Evolutionary conservation across 2,888 invertebrate species (phyloP).

Genomic region (Stenodera caucasica): DNA sequence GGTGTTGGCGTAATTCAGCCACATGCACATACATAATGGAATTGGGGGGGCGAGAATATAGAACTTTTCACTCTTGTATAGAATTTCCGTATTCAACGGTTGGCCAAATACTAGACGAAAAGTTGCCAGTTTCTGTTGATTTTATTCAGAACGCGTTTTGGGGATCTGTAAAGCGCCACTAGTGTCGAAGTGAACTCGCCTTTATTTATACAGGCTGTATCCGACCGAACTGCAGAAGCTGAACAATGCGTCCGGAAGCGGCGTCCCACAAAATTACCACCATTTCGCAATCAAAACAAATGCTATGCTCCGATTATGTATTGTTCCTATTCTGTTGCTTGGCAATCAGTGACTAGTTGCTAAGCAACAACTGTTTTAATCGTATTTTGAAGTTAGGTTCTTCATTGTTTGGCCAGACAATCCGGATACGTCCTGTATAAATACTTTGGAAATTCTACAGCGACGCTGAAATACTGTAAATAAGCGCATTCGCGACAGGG

Average conservation of each 20-base stretch:
- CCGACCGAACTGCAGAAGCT: no score
- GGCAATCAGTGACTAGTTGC: no score
- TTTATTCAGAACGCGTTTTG: conserved; percentile 40
- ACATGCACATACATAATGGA: conserved; percentile 38
- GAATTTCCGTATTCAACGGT: conserved; percentile 42
- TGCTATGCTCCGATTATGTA: no score
- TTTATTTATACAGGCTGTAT: no score
- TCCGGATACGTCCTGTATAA: no score
- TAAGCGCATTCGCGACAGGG: conserved; percentile 28
- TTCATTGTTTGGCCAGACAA: no score
- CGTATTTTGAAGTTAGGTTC: no score
- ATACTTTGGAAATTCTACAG: conserved; percentile 24
- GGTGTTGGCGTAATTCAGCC: conserved; percentile 23
- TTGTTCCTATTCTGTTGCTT: no score
- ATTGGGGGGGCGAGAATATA: conserved; percentile 33
- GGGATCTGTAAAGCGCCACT: conserved; percentile 36
- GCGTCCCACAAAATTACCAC: no score
- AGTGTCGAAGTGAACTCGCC: conserved; percentile 29
- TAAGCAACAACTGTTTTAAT: no score
- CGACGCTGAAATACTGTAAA: conserved; percentile 24
- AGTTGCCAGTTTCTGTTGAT: conserved; percentile 38
- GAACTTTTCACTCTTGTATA: conserved; percentile 40
- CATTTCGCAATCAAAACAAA: no score
- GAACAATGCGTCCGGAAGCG: no score
- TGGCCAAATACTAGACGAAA: conserved; percentile 37